Conservation (phyloP, 2,113 vertebrate genomes). For the Dicrurus megarhynchus region DNA sequence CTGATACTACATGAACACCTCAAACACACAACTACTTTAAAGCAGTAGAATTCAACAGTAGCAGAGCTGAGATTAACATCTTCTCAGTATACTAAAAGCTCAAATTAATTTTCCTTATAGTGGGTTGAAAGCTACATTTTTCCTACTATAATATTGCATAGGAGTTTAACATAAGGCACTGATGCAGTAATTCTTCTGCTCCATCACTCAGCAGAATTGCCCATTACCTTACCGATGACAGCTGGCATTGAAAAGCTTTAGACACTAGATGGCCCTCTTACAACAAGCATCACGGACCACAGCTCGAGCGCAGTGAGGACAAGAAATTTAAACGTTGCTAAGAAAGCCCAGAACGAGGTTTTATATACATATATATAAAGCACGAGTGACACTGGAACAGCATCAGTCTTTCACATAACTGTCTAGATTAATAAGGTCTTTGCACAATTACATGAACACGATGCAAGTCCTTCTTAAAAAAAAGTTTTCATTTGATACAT, state of each 20-base stretch:
- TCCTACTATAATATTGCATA: not conserved
- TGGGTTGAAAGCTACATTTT: not conserved
- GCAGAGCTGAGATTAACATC: not conserved
- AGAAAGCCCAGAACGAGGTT: not conserved
- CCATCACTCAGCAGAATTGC: not conserved
- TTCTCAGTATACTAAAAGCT: not conserved
- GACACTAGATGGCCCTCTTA: slow-evolving; percentile 71
- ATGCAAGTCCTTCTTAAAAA: not conserved
- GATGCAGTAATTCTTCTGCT: not conserved
- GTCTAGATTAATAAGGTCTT: not conserved
- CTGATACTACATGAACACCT: not conserved
- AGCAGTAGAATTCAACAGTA: not conserved
- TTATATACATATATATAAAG: not conserved
- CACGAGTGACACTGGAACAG: not conserved
- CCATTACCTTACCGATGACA: not conserved
- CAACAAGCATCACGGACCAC: not conserved
- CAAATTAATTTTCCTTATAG: not conserved
- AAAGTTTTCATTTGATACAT: not conserved
- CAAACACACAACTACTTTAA: not conserved
- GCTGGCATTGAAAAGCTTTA: not conserved
- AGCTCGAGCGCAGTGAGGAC: not conserved
- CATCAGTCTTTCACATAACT: not conserved
- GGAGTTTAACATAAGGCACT: not conserved
- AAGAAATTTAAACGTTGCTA: not conserved
- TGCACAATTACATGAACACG: not conserved